Percentiles rank a stretch among this genome's conserved stretches.
Conservation (phyloP, 2,888 invertebrate genomes). For the Melikaiella ostensackeni region DNA sequence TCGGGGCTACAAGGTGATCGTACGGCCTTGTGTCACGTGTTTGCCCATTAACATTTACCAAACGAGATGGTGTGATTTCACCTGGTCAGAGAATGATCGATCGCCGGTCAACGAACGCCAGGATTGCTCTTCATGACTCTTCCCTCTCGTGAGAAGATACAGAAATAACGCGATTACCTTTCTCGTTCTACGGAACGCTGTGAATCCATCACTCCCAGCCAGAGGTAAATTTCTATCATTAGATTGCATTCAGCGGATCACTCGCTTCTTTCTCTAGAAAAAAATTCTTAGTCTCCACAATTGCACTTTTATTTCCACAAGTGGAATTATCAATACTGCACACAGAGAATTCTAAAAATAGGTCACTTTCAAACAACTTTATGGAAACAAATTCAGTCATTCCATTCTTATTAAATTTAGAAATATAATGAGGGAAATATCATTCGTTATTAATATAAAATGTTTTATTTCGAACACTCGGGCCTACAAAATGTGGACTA, state of each 20-base stretch:
- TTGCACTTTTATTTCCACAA: neutral
- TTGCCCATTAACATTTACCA: slow-evolving; percentile 43
- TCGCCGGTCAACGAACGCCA: slow-evolving; percentile 29
- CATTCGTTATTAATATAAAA: too few relatives aligned
- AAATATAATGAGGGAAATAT: too few relatives aligned
- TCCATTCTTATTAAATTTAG: too few relatives aligned
- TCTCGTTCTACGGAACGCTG: neutral
- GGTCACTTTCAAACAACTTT: too few relatives aligned
- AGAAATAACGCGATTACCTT: slow-evolving; percentile 30
- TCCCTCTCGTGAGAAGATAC: slow-evolving; percentile 18
- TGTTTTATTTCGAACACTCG: too few relatives aligned
- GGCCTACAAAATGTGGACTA: too few relatives aligned
- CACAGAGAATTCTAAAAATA: neutral
- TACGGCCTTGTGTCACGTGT: slow-evolving; percentile 72
- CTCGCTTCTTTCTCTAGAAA: neutral
- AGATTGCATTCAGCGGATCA: neutral
- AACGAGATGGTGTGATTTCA: slow-evolving; percentile 34
- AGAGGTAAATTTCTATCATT: slow-evolving; percentile 12
- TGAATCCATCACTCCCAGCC: neutral
- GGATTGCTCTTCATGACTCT: slow-evolving; percentile 6
- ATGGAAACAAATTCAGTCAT: too few relatives aligned
- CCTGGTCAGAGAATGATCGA: slow-evolving; percentile 33
- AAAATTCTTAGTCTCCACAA: neutral
- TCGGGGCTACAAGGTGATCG: slow-evolving; percentile 70
- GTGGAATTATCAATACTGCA: neutral